These are phyloP conservation scores for Listronotus oregonensis DNA, from an alignment of 1,140 invertebrate species.

Conservation along the genomic window DNA sequence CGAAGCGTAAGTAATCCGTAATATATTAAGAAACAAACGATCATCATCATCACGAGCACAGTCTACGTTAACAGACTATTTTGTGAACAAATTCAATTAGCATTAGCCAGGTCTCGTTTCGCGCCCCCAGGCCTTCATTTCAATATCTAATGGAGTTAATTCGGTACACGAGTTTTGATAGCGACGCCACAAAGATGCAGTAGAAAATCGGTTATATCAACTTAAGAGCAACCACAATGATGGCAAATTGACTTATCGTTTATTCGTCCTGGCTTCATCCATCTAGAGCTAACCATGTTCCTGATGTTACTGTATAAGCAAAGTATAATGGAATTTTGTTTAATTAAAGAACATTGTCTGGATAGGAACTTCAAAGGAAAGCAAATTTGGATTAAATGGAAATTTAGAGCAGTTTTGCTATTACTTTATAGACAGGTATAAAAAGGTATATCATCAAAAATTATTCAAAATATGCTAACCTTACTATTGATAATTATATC, in stretches of 20 bases:
- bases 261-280: no score
- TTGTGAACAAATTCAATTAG: conserved; percentile 49
- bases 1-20: no score
- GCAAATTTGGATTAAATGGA: no score
- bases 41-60: no score
- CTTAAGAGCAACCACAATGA: conserved; percentile 41
- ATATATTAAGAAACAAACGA: no score
- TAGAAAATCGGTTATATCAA: conserved; percentile 48
- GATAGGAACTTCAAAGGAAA: conserved; percentile 4
- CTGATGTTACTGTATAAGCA: neutral
- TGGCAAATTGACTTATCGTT: conserved; percentile 38
- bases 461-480: no score
- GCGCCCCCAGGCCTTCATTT: conserved; percentile 47
- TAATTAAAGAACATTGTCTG: neutral
- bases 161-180: conserved; percentile 49
- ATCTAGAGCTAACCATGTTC: no score
- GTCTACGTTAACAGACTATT: conserved; percentile 19
- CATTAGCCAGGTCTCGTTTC: conserved; percentile 48
- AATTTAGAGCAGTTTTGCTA: no score
- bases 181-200: conserved; percentile 44
- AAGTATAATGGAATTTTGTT: neutral
- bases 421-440: no score
- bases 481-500: no score
- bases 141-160: conserved; percentile 50
- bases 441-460: no score